Evolutionary conservation across 92 coral and sea anemone genomes (phyloP), one percentile per base, ranked within the genome.

Genomic region (Parazoanthus darwini): DNA sequence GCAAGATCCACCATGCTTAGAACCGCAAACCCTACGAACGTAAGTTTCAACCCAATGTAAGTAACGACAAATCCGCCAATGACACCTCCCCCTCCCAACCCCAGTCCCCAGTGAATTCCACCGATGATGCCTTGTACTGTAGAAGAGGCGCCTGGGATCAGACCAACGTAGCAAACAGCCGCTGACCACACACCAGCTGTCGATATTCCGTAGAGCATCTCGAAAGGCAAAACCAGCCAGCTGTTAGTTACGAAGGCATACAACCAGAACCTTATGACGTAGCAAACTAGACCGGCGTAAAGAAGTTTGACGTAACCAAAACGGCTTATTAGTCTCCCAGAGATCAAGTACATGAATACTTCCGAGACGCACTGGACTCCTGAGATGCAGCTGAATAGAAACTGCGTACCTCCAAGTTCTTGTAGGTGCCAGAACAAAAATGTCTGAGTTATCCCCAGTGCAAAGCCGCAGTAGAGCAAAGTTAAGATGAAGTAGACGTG

Each of bases 351-450:
- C 75, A 90, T 89, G 15, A 88, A 35, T 23, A 93, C 90, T 73
- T 96, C 99, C 4, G 98, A 95, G 73, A 81, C 83, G 83, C 99
- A 93, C 78, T 96, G 99, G n/a, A 92, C 85, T 16, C 91, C 94
- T 73, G 98, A 79, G 58, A 96, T 92, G 33, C 88, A 88, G 81
- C 99, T 96, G 73, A 93, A 95, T 82, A 96, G 73, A 58, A 95
- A 91, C 91, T 96, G 99, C n/a, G 98, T 92, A 20, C 99, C 99
- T 15, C 99, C 99, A 39, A 96, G 81, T 82, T 96, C 98, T 78
- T 92, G 94, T 25, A 95, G 80, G 87, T 95, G 98, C 99, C 99
- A 96, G 82, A 95, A 91, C 23, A 96, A 90, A 78, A 96, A 96
- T 0, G 98, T 92, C 81, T 96, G 93, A 26, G 92, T 77, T 33